Base-by-base conservation (phyloP, 2,113 vertebrate species). In the Ameiurus melas region DNA sequence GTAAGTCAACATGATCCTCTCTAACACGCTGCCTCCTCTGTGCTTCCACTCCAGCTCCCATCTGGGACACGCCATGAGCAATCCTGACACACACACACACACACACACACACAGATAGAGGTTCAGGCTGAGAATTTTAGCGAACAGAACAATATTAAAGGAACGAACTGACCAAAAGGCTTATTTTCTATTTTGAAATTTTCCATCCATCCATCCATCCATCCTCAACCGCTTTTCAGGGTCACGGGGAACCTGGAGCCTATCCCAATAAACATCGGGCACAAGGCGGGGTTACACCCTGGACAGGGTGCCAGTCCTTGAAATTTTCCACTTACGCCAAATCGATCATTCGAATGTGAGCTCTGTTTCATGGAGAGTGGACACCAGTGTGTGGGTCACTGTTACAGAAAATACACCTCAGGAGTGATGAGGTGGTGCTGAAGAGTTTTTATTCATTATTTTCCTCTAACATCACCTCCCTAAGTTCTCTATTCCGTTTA, bases 21-120 rank as follows among this genome's bases (percentile, higher is more conserved):
- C 84, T 75, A 62, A 30, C 57, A 82, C 33, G 33, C 84, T 83
- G 68, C 57, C 79, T 78, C 78, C 47, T 87, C 33, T 58, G 86
- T 80, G 66, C 85, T 77, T 86, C 78, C 86, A 82, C 25, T 27
- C 47, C 27, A 71, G 51, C 68, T 83, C 66, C 36, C 25, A 33
- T 82, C 68, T 47, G 36, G 64, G 80, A 73, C 39, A 55, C 3
- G 66, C 86, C 86, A 43, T 73, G 27, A 66, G 79, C 55, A 58
- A 33, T 70, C 33, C 9, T 80, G 30, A 87, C 70, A 84, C 25
- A 19, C 53, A 25, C 30, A 68, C 68, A 53, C 75, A 78, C 78
- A 13, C 43, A 55, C 25, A 30, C 66, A 68, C 13, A 39, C 71
- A 22, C 71, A 39, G 17, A 43, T 19, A 39, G 70, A 33, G 20